phyloP scores from a whole-genome alignment of 2,113 vertebrate species.

The Ovibos moschatus region DNA sequence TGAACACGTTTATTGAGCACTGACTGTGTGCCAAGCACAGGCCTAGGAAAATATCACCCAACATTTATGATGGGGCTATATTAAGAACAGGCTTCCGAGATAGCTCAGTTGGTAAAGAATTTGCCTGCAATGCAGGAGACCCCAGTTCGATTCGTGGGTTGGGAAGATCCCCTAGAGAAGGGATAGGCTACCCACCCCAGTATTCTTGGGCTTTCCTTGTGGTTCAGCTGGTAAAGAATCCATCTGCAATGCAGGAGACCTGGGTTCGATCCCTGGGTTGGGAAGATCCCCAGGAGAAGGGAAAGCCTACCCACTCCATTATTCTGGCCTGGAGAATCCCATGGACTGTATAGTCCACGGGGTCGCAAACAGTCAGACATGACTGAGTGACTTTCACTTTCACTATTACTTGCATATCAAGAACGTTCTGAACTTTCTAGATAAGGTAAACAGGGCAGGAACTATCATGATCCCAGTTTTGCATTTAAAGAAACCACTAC shows the following conservation, averaged over 20 bases:
- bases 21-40: not conserved
- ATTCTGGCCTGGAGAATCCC: not conserved
- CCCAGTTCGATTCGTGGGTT: not conserved
- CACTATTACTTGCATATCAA: not conserved
- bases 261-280: not conserved
- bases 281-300: not conserved
- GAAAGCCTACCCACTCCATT: not conserved
- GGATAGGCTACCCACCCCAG: not conserved
- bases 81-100: not conserved
- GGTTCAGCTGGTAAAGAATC: not conserved
- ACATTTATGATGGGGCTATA: not conserved
- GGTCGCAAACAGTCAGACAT: not conserved
- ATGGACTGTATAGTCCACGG: not conserved
- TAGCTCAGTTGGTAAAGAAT: not conserved
- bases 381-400: not conserved
- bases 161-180: not conserved
- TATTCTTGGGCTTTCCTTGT: not conserved
- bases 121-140: not conserved
- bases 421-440: not conserved
- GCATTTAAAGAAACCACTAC: not conserved
- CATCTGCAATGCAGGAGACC: not conserved
- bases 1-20: not conserved
- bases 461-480: not conserved
- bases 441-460: not conserved
- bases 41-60: not conserved